These are phyloP conservation scores for Synergus umbraculus DNA, from an alignment of 2,888 invertebrate genomes.

Conservation along the genomic window DNA sequence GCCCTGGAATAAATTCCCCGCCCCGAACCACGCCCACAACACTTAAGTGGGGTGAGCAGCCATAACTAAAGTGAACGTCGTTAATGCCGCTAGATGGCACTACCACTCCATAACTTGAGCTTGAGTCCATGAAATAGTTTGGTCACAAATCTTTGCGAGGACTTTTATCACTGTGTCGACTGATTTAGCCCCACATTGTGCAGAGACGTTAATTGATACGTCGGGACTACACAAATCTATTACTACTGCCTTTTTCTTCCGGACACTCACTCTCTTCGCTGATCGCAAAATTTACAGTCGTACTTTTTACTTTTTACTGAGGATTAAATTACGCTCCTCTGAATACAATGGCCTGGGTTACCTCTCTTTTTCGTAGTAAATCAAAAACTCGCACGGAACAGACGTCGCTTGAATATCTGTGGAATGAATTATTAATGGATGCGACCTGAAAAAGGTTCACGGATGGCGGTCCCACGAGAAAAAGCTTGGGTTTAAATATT, in stretches of 20 bases:
- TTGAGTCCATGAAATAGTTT: constrained; percentile 48
- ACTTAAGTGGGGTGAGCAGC: constrained; percentile 71
- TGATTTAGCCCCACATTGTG: constrained; percentile 56
- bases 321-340: constrained; percentile 22
- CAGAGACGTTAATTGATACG: constrained; percentile 56
- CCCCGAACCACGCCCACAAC: constrained; percentile 74
- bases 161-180: constrained; percentile 63
- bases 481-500: constrained; percentile 6
- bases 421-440: constrained; percentile 17
- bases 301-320: constrained; percentile 18
- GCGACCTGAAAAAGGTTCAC: constrained; percentile 9
- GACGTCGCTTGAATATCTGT: constrained; percentile 11
- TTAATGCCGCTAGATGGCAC: constrained; percentile 75
- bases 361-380: constrained; percentile 17
- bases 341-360: constrained; percentile 25
- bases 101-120: constrained; percentile 61
- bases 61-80: constrained; percentile 74
- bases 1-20: constrained; percentile 57
- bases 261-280: constrained; percentile 10
- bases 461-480: constrained; percentile 7
- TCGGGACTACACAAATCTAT: constrained; percentile 57
- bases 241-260: constrained; percentile 42
- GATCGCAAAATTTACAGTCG: constrained; percentile 51
- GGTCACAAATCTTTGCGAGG: constrained; percentile 56
- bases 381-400: constrained; percentile 25